Evolutionary conservation across 2,797 vertebrate genomes (phyloP).

Genomic region (Chanos chanos): DNA sequence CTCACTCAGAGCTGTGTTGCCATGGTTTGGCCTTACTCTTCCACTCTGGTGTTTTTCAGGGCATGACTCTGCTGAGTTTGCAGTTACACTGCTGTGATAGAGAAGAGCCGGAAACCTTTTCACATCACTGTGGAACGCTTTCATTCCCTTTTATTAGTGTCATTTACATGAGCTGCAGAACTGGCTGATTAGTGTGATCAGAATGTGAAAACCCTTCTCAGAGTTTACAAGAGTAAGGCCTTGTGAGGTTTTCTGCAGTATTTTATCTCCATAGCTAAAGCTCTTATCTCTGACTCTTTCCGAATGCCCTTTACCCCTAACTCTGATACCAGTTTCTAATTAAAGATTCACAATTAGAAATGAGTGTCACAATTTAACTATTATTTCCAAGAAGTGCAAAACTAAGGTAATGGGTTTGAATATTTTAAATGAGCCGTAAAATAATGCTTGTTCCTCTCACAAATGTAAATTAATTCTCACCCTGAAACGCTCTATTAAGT

Average conservation of each 20-base stretch:
- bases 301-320: background rate
- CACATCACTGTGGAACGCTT: constrained; percentile 20
- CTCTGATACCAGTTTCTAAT: no score
- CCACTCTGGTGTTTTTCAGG: background rate
- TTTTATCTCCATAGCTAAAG: constrained; percentile 8
- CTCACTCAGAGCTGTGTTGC: background rate
- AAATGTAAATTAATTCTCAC: no score
- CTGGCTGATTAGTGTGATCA: constrained; percentile 14
- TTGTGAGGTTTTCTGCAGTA: background rate
- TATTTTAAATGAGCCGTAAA: background rate
- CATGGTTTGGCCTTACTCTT: background rate
- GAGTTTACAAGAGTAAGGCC: constrained; percentile 4
- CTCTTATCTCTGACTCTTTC: constrained; percentile 5
- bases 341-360: no score
- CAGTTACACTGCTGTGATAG: constrained; percentile 11
- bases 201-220: constrained; percentile 14
- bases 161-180: constrained; percentile 20
- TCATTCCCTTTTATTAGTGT: constrained; percentile 28
- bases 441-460: no score
- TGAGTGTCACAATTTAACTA: background rate
- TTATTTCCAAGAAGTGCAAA: background rate
- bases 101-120: background rate
- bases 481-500: no score
- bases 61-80: constrained; percentile 16
- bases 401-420: background rate